Conservation (phyloP, 2,797 vertebrate species). For the Agapornis canus region DNA sequence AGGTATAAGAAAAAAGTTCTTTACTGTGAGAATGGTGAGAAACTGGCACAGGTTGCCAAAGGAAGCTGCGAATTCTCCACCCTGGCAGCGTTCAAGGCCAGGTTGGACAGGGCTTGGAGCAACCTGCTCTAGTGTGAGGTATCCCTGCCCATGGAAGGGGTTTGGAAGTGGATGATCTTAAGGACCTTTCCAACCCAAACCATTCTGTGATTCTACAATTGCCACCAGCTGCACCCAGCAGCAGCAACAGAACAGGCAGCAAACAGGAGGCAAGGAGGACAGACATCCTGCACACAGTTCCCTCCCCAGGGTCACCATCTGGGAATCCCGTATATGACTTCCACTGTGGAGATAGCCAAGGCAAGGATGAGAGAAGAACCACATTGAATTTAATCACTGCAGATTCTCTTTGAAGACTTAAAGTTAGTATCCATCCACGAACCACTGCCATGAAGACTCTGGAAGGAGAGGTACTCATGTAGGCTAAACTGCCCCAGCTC, state of each 20-base stretch:
- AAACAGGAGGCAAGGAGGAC: neutral
- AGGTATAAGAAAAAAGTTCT: neutral
- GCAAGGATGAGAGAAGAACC: neutral
- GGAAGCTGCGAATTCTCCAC: neutral
- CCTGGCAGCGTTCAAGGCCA: neutral
- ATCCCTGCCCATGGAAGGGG: neutral
- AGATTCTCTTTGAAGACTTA: neutral
- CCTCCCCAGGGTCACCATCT: neutral
- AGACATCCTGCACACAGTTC: fast-evolving
- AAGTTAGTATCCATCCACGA: neutral
- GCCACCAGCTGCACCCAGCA: neutral
- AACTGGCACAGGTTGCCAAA: neutral
- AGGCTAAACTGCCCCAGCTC: neutral
- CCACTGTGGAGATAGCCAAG: neutral
- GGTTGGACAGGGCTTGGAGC: neutral
- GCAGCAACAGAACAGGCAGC: neutral
- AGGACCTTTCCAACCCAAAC: neutral
- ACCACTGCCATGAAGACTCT: neutral
- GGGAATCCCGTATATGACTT: fast-evolving
- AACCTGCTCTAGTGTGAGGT: neutral
- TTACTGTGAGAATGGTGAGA: neutral
- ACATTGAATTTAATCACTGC: neutral
- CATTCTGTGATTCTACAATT: neutral
- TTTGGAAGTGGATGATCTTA: neutral
- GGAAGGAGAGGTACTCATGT: neutral